A percentile compares a stretch with the other conserved stretches of the same genome.
Conservation (phyloP, 1,140 invertebrate species). For the Drusus annulatus region DNA sequence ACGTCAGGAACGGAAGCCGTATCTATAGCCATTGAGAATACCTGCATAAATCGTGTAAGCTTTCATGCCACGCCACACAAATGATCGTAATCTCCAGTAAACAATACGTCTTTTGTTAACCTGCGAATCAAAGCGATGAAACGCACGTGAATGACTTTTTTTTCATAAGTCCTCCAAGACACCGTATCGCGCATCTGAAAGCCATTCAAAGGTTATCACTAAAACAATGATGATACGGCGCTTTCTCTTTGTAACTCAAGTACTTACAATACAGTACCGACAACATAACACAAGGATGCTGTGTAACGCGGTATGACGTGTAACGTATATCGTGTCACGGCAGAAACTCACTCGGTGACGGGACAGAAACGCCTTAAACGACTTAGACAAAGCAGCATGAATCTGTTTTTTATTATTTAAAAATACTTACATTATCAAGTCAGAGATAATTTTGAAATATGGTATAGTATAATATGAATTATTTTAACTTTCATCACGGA, state of each 20-base stretch:
- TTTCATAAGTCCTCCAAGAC: background rate
- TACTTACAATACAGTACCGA: no score
- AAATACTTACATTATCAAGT: no score
- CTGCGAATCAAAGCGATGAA: conserved; percentile 28
- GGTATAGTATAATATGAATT: no score
- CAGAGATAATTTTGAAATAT: no score
- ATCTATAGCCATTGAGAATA: background rate
- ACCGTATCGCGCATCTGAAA: background rate
- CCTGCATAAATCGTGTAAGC: conserved; percentile 2
- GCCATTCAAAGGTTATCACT: conserved; percentile 1
- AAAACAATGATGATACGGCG: conserved; percentile 25
- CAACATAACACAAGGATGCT: no score
- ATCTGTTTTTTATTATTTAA: no score
- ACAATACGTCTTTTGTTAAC: conserved; percentile 24
- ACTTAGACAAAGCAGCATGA: no score
- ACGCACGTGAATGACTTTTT: conserved; percentile 1
- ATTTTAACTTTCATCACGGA: no score
- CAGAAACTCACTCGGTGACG: background rate
- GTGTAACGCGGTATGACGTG: background rate
- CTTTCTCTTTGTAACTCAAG: background rate
- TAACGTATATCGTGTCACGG: background rate
- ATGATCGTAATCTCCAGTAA: background rate
- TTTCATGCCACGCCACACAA: background rate
- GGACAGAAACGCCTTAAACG: no score
- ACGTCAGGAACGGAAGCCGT: background rate